Conservation (phyloP, 2,113 vertebrate species). For the Clarias batrachus region DNA sequence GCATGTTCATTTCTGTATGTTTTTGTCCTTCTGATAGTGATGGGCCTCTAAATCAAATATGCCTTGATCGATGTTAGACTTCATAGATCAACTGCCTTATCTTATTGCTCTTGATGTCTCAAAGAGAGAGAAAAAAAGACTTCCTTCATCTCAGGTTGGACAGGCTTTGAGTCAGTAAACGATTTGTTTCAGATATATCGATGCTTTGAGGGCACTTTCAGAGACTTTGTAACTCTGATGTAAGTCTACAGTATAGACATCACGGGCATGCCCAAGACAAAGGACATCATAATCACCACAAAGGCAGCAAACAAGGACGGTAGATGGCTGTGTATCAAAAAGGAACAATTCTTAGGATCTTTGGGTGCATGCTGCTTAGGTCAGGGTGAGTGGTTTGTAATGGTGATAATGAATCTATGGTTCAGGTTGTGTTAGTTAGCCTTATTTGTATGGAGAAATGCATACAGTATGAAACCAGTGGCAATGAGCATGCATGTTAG, state of each 20-base stretch:
- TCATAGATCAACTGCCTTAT: neutral
- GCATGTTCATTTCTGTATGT: neutral
- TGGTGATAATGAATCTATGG: neutral
- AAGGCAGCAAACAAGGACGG: neutral
- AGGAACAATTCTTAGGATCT: neutral
- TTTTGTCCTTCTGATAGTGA: neutral
- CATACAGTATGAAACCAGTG: neutral
- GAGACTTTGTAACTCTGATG: neutral
- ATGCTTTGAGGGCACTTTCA: neutral
- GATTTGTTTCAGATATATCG: neutral
- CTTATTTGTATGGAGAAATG: neutral
- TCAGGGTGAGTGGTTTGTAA: neutral
- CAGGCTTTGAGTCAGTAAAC: neutral
- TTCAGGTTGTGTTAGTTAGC: neutral
- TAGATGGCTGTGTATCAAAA: neutral
- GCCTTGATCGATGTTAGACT: neutral
- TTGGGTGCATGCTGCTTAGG: neutral
- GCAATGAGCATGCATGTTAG: neutral
- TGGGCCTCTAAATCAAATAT: neutral
- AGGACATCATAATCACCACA: neutral
- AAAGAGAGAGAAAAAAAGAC: neutral
- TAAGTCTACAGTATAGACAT: neutral
- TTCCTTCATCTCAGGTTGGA: neutral
- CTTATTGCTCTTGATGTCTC: neutral
- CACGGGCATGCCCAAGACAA: neutral